Evolutionary conservation across 2,113 vertebrate genomes (phyloP).

Genomic region (Megalops atlanticus): DNA sequence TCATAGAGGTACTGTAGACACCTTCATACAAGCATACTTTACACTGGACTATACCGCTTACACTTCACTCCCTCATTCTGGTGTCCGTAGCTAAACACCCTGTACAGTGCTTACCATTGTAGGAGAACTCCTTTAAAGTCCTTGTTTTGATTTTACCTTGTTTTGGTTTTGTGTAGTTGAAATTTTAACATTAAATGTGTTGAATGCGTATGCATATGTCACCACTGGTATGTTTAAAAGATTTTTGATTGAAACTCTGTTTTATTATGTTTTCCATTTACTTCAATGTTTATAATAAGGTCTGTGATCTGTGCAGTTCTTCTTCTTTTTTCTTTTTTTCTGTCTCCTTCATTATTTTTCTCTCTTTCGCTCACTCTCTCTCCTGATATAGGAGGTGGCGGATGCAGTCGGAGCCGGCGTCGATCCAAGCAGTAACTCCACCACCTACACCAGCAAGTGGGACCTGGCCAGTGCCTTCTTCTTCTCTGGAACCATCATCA

Average conservation of each 20-base stretch:
- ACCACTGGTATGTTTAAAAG: neutral
- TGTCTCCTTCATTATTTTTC: neutral
- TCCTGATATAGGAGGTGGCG: constrained; percentile 69
- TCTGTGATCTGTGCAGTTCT: neutral
- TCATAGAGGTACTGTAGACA: constrained; percentile 73
- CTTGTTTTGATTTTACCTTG: neutral
- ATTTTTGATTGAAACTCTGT: neutral
- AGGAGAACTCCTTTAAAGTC: neutral
- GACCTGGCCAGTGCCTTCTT: constrained; percentile 86
- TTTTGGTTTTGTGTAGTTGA: neutral
- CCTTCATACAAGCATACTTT: constrained; percentile 11
- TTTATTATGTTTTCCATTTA: neutral
- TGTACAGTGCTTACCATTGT: too few relatives aligned
- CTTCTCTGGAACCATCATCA: constrained; percentile 90
- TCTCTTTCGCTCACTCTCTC: constrained; percentile 14
- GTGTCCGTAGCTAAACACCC: too few relatives aligned
- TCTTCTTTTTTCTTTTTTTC: neutral
- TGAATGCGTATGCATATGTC: too few relatives aligned
- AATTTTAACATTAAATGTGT: neutral
- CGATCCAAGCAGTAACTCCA: constrained; percentile 65
- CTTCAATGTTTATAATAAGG: neutral
- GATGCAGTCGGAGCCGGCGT: constrained; percentile 75
- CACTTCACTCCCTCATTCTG: too few relatives aligned
- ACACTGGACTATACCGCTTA: neutral
- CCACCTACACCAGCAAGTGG: constrained; percentile 74